These are phyloP conservation scores for Holothuria glaberrima DNA, from an alignment of 35 echinoderm and acorn worm genomes.

Conservation along the genomic window DNA sequence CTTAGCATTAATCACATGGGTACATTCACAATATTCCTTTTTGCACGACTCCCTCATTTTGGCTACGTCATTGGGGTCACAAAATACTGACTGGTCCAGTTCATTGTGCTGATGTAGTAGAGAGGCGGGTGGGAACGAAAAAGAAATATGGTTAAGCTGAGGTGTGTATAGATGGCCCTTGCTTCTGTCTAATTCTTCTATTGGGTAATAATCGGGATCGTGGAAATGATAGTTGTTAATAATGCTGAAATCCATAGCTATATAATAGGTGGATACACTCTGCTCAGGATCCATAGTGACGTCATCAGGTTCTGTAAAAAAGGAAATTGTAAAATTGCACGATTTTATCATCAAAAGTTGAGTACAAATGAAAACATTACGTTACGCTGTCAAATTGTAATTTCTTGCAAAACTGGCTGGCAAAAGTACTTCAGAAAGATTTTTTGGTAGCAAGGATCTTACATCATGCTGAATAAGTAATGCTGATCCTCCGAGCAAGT, in stretches of 20 bases:
- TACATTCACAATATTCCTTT: slow-evolving; percentile 56
- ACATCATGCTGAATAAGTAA: too few relatives aligned
- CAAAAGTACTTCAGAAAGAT: too few relatives aligned
- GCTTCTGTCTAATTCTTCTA: slow-evolving; percentile 51
- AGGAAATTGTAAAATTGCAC: too few relatives aligned
- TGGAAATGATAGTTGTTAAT: slow-evolving; percentile 91
- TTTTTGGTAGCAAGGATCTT: too few relatives aligned
- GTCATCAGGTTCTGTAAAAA: slow-evolving; percentile 68
- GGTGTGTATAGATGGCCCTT: slow-evolving; percentile 84
- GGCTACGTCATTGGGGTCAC: slow-evolving; percentile 14
- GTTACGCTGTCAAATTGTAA: too few relatives aligned
- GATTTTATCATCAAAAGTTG: too few relatives aligned
- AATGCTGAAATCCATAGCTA: slow-evolving; percentile 73
- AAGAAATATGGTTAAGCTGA: slow-evolving; percentile 78
- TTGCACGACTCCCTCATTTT: slow-evolving; percentile 27
- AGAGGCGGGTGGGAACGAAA: slow-evolving; percentile 54
- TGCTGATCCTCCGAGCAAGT: too few relatives aligned
- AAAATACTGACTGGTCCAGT: slow-evolving; percentile 41
- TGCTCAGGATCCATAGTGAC: slow-evolving; percentile 19
- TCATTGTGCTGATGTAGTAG: slow-evolving; percentile 68
- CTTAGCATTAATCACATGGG: slow-evolving; percentile 40
- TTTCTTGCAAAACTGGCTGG: too few relatives aligned
- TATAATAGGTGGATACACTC: slow-evolving; percentile 46
- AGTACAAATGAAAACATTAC: too few relatives aligned
- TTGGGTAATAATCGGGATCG: slow-evolving; percentile 76